These are phyloP conservation scores for Bombus affinis DNA, from an alignment of 1,140 invertebrate species.

Conservation along the genomic window DNA sequence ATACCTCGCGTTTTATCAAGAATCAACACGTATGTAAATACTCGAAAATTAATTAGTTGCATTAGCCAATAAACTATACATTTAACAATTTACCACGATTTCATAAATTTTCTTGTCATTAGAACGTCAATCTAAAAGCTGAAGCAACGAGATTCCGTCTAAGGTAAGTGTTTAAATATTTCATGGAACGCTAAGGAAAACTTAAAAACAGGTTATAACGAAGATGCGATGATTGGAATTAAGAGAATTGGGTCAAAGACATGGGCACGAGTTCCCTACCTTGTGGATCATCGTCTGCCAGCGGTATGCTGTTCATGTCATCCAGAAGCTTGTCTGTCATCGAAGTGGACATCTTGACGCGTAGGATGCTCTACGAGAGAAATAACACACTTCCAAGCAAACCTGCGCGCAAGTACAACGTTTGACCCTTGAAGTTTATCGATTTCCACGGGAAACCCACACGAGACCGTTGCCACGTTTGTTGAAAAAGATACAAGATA, in stretches of 20 bases:
- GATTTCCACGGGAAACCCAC: slow-evolving; percentile 27
- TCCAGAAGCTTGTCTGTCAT: slow-evolving; percentile 87
- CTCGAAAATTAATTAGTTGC: not conserved
- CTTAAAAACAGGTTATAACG: slow-evolving; percentile 38
- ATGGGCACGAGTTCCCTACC: slow-evolving; percentile 80
- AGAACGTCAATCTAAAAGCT: not conserved
- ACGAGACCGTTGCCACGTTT: not conserved
- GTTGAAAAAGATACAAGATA: not conserved
- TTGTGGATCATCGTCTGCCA: slow-evolving; percentile 95
- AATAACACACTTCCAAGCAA: slow-evolving; percentile 34
- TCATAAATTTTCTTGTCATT: not conserved
- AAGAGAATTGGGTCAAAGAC: not conserved
- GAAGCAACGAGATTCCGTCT: not conserved
- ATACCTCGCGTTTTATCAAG: too few species aligned
- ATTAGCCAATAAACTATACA: not conserved
- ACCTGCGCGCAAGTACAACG: slow-evolving; percentile 51
- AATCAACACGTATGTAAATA: slow-evolving; percentile 10
- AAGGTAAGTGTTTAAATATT: slow-evolving; percentile 2
- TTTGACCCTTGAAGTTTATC: slow-evolving; percentile 52
- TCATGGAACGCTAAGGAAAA: not conserved
- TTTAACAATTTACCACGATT: not conserved
- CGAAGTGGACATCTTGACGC: slow-evolving; percentile 75
- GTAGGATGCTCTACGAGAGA: slow-evolving; percentile 25
- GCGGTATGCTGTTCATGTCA: slow-evolving; percentile 91
- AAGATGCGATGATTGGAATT: not conserved